Percentiles rank a stretch among this genome's conserved stretches.
Conservation (phyloP, 2,888 invertebrate species). For the Campoletis raptor region DNA sequence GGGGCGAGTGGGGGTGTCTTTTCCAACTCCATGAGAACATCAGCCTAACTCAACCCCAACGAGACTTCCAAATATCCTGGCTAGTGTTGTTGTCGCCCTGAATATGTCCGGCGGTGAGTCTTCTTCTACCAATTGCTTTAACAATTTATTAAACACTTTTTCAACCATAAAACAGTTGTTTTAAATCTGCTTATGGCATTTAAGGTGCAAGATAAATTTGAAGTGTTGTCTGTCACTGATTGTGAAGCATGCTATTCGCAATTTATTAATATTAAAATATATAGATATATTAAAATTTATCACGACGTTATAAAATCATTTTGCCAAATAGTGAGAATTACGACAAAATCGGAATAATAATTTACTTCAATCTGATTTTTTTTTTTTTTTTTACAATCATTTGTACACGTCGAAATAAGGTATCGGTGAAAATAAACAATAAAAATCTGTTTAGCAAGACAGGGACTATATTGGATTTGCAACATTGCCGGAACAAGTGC, state of each 20-base stretch:
- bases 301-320: background rate
- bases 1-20: slow-evolving; percentile 48
- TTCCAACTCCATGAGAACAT: slow-evolving; percentile 26
- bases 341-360: background rate
- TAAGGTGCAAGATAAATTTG: background rate
- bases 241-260: background rate
- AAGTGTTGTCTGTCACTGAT: background rate
- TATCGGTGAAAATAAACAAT: slow-evolving; percentile 30
- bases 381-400: background rate
- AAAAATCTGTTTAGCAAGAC: slow-evolving; percentile 75
- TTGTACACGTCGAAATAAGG: background rate
- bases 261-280: background rate
- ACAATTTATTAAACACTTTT: background rate
- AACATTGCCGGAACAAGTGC: slow-evolving; percentile 97
- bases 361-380: background rate
- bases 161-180: background rate
- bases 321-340: background rate
- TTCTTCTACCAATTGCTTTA: background rate
- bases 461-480: slow-evolving; percentile 95
- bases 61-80: slow-evolving; percentile 66
- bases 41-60: slow-evolving; percentile 64
- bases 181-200: background rate
- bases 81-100: slow-evolving; percentile 74
- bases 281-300: background rate
- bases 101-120: slow-evolving; percentile 81